These are phyloP conservation scores for Microtus richardsoni DNA, from an alignment of 2,113 vertebrate genomes.

Conservation along the genomic window DNA sequence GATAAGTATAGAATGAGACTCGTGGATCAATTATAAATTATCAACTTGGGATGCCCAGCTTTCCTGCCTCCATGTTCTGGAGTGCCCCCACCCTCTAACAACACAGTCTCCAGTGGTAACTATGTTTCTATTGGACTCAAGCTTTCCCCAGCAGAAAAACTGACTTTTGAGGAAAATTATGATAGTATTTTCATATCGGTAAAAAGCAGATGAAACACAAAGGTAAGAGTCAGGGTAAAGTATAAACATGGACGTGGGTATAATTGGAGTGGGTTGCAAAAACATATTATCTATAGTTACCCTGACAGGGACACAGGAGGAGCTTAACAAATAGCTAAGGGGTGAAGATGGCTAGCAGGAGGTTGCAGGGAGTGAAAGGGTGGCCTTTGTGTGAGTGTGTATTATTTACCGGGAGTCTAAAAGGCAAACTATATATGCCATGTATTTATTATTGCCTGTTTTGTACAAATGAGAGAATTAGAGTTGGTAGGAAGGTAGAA, in stretches of 20 bases:
- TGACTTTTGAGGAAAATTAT: slow-evolving; percentile 39
- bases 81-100: background rate
- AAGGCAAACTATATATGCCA: background rate
- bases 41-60: background rate
- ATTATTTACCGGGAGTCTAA: background rate
- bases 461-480: background rate
- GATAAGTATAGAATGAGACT: slow-evolving; percentile 62
- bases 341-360: background rate
- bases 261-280: background rate
- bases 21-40: slow-evolving; percentile 61
- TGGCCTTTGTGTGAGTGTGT: background rate
- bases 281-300: background rate
- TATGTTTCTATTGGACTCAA: background rate
- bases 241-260: background rate
- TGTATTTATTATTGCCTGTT: slow-evolving; percentile 6
- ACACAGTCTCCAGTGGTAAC: background rate
- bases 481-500: slow-evolving; percentile 6
- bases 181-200: slow-evolving; percentile 22
- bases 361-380: background rate
- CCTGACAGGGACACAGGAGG: background rate
- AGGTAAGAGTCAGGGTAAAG: background rate
- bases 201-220: slow-evolving; percentile 52
- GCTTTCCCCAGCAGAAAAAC: background rate
- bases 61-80: background rate
- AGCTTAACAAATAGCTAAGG: background rate